Evolutionary conservation across 2,888 invertebrate genomes (phyloP), one percentile per base, ranked within the genome.

Genomic region (Furcula furcula): DNA sequence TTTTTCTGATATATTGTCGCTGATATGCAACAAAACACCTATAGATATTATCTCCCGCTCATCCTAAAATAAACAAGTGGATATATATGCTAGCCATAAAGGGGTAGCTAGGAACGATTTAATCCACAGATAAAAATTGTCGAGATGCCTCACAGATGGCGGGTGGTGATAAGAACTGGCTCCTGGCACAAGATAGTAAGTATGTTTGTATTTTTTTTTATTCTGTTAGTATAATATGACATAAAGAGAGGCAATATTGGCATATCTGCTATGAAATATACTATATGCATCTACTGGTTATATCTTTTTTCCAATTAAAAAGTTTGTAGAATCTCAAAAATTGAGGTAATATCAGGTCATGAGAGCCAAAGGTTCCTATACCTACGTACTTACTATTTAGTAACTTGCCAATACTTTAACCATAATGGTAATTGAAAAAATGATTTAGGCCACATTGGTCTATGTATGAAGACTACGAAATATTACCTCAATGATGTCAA

Each of bases 101-200:
- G 76, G 83, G 85, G 83, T 83, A 81, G 79, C 77, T 70, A 64
- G 57, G 53, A 65, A 65, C 75, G 83, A 84, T 85, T 79, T 82
- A 78, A 84, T 84, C 75, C 76, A 61, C 69, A 69, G 84, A 86
- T 86, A 84, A 81, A 81, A 82, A 73, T 69, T 79, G 76, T 75
- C 64, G 61, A 58, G 67, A 63, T 55, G 43, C 64, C 46, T 56
- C 68, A 61, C 67, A 73, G 80, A 81, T 84, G 77, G 73, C 78
- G 72, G 58, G 63, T 33, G 29, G 13, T 46, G 81, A 82, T 83
- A 76, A 56, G 28, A 55, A 26, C 44, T 50, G 57, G 54, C 54
- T 57, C 54, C 59, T 52, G 46, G 46, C 48, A 40, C 42, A 40
- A 38, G 30, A 42, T 34, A 25, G 35, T 36, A 18, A 13, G 12